Evolutionary conservation across 2,797 vertebrate genomes (phyloP).

Genomic region (Manis pentadactyla): DNA sequence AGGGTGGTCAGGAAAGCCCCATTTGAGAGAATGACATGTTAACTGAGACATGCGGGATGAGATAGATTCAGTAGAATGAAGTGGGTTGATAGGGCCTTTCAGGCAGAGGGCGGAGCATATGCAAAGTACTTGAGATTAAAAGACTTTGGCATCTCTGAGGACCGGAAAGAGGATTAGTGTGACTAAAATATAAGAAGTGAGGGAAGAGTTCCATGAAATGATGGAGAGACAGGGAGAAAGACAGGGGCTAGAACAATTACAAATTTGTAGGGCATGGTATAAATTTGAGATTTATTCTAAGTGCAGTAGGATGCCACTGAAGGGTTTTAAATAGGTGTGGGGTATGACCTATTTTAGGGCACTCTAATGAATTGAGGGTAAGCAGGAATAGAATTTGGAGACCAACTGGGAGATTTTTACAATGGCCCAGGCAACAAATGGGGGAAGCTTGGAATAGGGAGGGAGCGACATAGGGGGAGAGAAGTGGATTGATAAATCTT

Average conservation of each 20-base stretch:
- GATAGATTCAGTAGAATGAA: not conserved
- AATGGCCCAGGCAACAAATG: not conserved
- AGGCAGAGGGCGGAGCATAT: not conserved
- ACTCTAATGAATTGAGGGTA: not conserved
- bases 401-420: not conserved
- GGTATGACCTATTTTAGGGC: not conserved
- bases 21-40: not conserved
- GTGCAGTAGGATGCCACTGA: not conserved
- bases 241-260: not conserved
- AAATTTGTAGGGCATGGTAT: not conserved
- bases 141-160: not conserved
- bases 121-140: not conserved
- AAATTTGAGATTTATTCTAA: conserved; percentile 28
- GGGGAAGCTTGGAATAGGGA: not conserved
- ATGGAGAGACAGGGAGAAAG: not conserved
- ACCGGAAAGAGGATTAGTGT: not conserved
- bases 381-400: not conserved
- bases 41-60: not conserved
- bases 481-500: not conserved
- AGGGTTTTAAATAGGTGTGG: not conserved
- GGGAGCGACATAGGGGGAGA: not conserved
- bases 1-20: not conserved
- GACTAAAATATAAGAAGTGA: not conserved
- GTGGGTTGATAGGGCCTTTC: not conserved
- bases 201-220: not conserved